Evolutionary conservation across 2,888 invertebrate species (phyloP), one percentile per base, ranked within the genome.

Genomic region (Rotaria magnacalcarata): DNA sequence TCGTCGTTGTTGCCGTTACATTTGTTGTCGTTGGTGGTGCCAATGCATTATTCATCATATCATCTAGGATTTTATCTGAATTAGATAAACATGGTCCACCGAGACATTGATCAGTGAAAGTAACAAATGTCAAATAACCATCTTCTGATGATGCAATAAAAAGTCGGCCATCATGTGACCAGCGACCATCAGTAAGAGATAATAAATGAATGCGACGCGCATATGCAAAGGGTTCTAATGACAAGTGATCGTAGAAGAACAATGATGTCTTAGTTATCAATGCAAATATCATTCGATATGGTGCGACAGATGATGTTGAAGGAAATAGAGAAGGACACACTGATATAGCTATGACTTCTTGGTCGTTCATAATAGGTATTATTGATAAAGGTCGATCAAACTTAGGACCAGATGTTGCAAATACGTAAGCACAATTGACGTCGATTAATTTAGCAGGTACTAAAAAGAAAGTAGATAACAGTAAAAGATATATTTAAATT

Each of bases 231-330:
- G 96, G 96, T 60, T 93, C 92, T 7, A 92, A 90, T 89, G 95
- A 95, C 90, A 96, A 95, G 0, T 96, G 96, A 89, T 96, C 96
- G 90, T 95, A 96, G 74, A 96, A 92, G 87, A 95, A 92, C 56
- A 99, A 94, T 50, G 95, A 90, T 89, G 94, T 94, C 88, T 94
- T 94, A 2, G 97, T 96, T 41, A 95, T 96, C 24, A 97, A 94
- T 0, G 97, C 97, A 90, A 96, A 95, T 87, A 99, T 92, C 92
- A 95, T 93, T 87, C 97, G 93, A 90, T 94, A 95, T 0, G 94
- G 94, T 75, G 19, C 60, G 74, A 8, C 84, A 75, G 27, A 41
- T 43, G 74, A 52, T 50, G 41, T 56, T 43, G 80, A 84, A 75
- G 85, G 60, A 85, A 86, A 86, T 80, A 85, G 47, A 50, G 75